Evolutionary conservation across 2,888 invertebrate genomes (phyloP), one percentile per base, ranked within the genome.

Genomic region (Xylocampa areola): DNA sequence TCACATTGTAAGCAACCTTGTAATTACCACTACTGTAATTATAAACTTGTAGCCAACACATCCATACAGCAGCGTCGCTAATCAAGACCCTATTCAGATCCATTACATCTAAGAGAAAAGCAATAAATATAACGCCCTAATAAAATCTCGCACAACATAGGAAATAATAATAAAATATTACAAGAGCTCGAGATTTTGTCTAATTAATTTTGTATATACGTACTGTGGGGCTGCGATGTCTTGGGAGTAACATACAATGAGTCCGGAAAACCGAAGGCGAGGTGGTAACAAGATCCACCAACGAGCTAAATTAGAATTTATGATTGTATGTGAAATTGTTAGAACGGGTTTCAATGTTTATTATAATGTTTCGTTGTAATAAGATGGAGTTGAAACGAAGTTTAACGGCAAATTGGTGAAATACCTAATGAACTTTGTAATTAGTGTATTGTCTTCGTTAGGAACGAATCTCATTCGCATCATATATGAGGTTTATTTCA

Each of bases 141-240:
- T 92, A 92, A 92, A 92, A 91, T 86, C 88, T 87, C 82, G 76
- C 69, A 82, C 84, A 88, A 86, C 87, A 86, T 84, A 86, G 87
- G 87, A 91, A 91, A 91, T 93, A 91, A 92, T 94, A 92, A 91
- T 93, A 92, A 93, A 93, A 92, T 92, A 92, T 92, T 89, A 92
- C 90, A 87, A 87, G 91, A 89, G 78, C 85, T 82, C 85, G 82
- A 90, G 91, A 90, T 91, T 92, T 92, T 87, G 90, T 89, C 91
- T 94, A 94, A 94, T 94, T 94, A 94, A 94, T 94, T 93, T 94
- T 89, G 90, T 91, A 90, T 91, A 89, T 90, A 83, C 85, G 87
- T 87, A 86, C 77, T 85, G 82, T 84, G 84, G 90, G 91, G 91
- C 85, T 87, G 85, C 88, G 83, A 88, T 87, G 92, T 91, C 92